Evolutionary conservation across 2,797 vertebrate genomes (phyloP).

Genomic region (Crypturellus tataupa): DNA sequence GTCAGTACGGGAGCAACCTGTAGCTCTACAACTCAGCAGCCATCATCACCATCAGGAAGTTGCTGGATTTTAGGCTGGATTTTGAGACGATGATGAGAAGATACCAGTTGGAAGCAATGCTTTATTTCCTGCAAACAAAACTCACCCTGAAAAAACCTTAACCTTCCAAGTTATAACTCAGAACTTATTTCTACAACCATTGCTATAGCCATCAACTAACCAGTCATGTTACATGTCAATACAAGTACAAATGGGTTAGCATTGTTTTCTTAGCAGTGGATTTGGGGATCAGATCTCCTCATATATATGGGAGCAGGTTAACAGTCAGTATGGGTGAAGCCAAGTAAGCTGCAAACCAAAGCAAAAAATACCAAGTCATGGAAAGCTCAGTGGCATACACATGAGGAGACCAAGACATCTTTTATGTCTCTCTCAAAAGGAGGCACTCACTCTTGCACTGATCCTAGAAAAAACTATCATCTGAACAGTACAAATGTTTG

Average conservation of each 20-base stretch:
- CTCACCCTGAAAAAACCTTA: background rate
- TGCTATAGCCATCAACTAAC: background rate
- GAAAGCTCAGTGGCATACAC: background rate
- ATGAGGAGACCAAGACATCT: background rate
- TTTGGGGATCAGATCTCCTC: background rate
- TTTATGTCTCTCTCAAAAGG: background rate
- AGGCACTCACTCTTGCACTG: background rate
- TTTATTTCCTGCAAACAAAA: background rate
- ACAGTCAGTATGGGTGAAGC: background rate
- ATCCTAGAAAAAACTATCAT: constrained; percentile 14
- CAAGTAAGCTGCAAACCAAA: background rate
- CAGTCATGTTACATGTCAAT: background rate
- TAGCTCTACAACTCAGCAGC: background rate
- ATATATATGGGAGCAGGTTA: background rate
- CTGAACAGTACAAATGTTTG: constrained; percentile 11
- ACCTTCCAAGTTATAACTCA: background rate
- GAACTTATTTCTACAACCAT: background rate
- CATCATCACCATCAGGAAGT: background rate
- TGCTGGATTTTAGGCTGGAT: background rate
- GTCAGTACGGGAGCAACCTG: background rate
- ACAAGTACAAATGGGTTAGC: background rate
- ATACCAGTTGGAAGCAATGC: background rate
- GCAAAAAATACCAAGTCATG: background rate
- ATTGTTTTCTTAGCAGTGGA: background rate
- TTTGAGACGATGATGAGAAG: background rate